Percentiles rank a stretch among this genome's conserved stretches.
Evolutionary conservation across 2,888 invertebrate genomes (phyloP).

Genomic region (Polyommatus iphigenia): DNA sequence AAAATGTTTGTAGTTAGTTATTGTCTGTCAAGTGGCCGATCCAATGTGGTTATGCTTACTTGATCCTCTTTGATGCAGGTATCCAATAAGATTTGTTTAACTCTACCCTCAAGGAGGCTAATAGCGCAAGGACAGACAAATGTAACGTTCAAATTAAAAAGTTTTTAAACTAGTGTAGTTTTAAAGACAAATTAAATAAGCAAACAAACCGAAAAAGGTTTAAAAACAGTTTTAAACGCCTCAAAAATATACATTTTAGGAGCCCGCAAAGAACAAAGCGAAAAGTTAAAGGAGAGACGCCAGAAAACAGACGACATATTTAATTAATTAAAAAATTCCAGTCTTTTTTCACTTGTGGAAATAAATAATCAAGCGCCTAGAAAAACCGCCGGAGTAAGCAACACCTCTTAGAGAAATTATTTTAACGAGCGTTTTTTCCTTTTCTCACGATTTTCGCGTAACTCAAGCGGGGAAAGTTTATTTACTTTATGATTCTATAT

Average conservation of each 20-base stretch:
- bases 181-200: background rate
- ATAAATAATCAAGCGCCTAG: slow-evolving; percentile 33
- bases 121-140: background rate
- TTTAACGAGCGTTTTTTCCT: slow-evolving; percentile 32
- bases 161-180: background rate
- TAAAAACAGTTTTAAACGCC: slow-evolving; percentile 45
- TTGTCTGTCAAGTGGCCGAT: no score
- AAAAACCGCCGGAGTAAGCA: slow-evolving; percentile 33
- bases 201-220: background rate
- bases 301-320: slow-evolving; percentile 33
- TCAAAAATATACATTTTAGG: slow-evolving; percentile 32
- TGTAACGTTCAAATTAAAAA: background rate
- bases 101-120: background rate
- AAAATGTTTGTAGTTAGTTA: no score
- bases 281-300: slow-evolving; percentile 11
- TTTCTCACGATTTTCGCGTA: slow-evolving; percentile 28
- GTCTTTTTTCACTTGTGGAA: slow-evolving; percentile 33
- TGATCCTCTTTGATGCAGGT: background rate
- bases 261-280: background rate
- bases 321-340: slow-evolving; percentile 35
- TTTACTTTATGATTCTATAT: slow-evolving; percentile 19
- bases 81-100: no score
- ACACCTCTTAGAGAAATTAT: slow-evolving; percentile 33
- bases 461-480: slow-evolving; percentile 24
- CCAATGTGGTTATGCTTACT: no score